Percentiles rank a stretch among this genome's conserved stretches.
Conservation (phyloP, 2,113 vertebrate genomes). For the Tamias sibiricus region DNA sequence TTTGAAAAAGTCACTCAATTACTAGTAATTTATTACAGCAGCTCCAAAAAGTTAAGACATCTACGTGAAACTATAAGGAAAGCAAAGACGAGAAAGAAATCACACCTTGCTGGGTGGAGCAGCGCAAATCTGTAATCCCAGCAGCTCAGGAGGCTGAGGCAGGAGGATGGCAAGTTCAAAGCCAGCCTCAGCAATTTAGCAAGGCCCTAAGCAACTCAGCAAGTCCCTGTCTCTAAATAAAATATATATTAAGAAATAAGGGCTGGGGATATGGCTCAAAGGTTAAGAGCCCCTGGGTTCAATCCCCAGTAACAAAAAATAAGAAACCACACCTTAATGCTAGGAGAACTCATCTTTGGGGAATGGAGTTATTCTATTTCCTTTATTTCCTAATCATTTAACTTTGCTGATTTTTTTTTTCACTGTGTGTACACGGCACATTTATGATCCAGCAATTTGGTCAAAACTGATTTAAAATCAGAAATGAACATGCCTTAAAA, state of each 20-base stretch:
- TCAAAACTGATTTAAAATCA: slow-evolving; percentile 11
- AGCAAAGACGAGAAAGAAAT: neutral
- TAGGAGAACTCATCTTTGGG: neutral
- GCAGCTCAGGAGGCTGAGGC: no score
- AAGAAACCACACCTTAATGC: neutral
- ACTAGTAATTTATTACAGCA: neutral
- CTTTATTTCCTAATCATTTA: neutral
- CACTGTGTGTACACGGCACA: neutral
- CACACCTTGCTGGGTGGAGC: neutral
- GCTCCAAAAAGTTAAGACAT: neutral
- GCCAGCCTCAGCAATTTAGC: no score
- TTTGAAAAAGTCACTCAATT: neutral
- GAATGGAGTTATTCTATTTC: neutral
- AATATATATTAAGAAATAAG: no score
- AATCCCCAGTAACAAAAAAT: neutral
- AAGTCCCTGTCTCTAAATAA: no score
- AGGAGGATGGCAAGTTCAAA: no score
- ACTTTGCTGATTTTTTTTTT: slow-evolving; percentile 1
- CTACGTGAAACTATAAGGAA: neutral
- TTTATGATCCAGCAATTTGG: neutral
- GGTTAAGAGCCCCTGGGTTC: no score
- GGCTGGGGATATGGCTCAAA: no score
- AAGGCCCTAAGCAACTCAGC: no score
- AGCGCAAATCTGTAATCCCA: no score
- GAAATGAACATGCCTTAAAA: neutral